Evolutionary conservation across 2,113 vertebrate genomes (phyloP).

Genomic region (Sterrhoptilus dennistouni): DNA sequence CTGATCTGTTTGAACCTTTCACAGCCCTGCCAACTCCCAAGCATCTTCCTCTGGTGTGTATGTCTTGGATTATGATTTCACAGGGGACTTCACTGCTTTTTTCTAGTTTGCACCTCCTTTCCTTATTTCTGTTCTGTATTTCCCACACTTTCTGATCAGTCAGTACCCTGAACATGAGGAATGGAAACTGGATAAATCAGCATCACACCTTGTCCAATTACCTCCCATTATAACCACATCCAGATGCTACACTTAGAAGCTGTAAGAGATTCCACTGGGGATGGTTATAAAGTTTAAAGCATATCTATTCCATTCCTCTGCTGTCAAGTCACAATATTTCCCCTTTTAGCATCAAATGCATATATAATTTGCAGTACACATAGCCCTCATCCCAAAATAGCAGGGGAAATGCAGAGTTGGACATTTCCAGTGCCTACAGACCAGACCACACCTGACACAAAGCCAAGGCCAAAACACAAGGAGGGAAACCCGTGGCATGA

Average conservation of each 20-base stretch:
- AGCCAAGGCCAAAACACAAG: background rate
- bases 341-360: background rate
- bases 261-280: background rate
- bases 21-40: background rate
- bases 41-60: background rate
- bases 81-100: background rate
- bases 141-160: conserved; percentile 14
- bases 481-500: background rate
- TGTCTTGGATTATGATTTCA: background rate
- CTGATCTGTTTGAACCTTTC: background rate
- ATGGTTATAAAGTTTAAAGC: background rate
- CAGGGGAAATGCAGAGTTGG: background rate
- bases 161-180: background rate
- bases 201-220: background rate
- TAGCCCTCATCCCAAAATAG: background rate
- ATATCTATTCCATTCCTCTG: background rate
- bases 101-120: background rate
- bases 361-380: background rate
- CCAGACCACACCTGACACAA: background rate
- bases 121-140: conserved; percentile 10
- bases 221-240: background rate
- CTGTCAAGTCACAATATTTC: background rate
- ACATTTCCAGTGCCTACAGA: background rate
- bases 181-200: conserved; percentile 10
- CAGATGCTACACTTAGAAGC: background rate